Evolutionary conservation across 1,140 invertebrate species (phyloP).

Genomic region (Magallana angulata): DNA sequence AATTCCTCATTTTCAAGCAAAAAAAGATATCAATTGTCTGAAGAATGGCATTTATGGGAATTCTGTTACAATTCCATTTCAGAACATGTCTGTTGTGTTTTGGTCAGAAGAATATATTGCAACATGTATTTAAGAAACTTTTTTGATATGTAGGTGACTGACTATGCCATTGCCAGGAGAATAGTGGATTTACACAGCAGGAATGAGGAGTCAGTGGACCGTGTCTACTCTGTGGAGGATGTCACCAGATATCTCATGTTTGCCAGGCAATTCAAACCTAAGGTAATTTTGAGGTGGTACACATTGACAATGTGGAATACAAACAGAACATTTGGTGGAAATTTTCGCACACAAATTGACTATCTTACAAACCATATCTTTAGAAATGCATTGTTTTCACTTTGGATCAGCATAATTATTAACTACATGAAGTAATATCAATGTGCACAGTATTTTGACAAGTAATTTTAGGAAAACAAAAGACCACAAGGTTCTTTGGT

Average conservation of each 20-base stretch:
- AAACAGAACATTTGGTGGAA: neutral
- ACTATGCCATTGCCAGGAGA: conserved; percentile 96
- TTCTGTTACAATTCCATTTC: no score
- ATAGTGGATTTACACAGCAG: conserved; percentile 97
- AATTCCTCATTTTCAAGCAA: neutral
- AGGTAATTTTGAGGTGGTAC: conserved; percentile 83
- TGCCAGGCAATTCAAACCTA: conserved; percentile 96
- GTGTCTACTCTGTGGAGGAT: conserved; percentile 78
- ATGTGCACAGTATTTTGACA: no score
- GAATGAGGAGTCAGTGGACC: conserved; percentile 86
- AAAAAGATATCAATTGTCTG: neutral
- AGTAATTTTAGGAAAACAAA: no score
- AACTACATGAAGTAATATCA: no score
- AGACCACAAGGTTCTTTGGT: no score
- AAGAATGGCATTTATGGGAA: neutral
- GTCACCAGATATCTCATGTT: conserved; percentile 97
- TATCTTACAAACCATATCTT: no score
- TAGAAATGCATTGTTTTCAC: no score
- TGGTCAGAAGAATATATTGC: neutral
- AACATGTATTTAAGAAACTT: neutral
- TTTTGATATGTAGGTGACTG: conserved; percentile 83
- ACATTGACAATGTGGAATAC: neutral
- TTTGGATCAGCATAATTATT: no score
- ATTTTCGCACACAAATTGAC: neutral
- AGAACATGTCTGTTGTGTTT: neutral